Conservation (phyloP, 2,797 vertebrate genomes). For the Sebastes steindachneri region DNA sequence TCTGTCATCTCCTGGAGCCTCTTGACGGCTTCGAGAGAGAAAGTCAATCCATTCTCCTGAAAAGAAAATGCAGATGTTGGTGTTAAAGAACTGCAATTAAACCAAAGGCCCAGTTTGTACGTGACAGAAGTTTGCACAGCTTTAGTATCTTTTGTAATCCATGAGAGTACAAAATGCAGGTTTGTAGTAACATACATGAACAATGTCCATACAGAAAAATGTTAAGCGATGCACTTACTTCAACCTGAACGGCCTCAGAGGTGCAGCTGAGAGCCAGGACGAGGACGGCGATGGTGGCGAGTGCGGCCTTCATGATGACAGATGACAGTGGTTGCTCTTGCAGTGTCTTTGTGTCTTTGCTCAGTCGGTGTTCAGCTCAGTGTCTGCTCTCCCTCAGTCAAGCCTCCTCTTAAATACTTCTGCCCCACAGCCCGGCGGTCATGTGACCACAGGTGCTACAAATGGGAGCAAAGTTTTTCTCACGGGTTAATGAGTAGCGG, state of each 20-base stretch:
- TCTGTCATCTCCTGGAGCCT: conserved; percentile 77
- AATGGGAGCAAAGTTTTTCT: conserved; percentile 65
- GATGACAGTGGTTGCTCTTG: conserved; percentile 13
- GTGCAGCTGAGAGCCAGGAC: conserved; percentile 66
- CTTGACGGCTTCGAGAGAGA: conserved; percentile 80
- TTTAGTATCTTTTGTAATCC: background rate
- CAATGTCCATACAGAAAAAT: background rate
- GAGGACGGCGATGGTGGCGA: conserved; percentile 60
- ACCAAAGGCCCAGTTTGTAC: background rate
- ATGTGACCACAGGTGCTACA: conserved; percentile 47
- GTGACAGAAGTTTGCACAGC: background rate
- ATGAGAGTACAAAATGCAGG: background rate
- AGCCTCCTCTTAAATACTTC: conserved; percentile 73
- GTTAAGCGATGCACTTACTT: conserved; percentile 68
- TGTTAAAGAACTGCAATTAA: background rate
- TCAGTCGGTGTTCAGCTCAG: conserved; percentile 44
- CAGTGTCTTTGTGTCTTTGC: conserved; percentile 17
- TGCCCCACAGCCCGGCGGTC: background rate
- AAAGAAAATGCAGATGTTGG: background rate
- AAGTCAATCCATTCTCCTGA: conserved; percentile 81
- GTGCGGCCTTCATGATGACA: conserved; percentile 76
- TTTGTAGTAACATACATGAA: background rate
- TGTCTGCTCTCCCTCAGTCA: conserved; percentile 39
- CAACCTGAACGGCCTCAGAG: conserved; percentile 78
- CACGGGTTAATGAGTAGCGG: conserved; percentile 82